phyloP scores from a whole-genome alignment of 2,888 invertebrate genomes.

The Cosmia trapezina region DNA sequence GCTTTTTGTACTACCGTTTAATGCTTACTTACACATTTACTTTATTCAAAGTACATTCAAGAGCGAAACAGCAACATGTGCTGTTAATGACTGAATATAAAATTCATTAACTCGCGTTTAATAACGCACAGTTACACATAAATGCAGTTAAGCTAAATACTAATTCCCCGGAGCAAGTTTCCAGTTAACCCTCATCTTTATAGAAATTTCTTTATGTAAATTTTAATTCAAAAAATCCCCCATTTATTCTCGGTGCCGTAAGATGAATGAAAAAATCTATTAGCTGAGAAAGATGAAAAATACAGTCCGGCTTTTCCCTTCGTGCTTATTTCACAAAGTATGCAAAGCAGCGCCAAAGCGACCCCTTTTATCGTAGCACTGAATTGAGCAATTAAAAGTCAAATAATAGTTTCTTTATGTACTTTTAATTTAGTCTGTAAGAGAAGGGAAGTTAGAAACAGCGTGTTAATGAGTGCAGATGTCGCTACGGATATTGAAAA shows the following conservation, averaged over 20 bases:
- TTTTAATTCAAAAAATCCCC: constrained; percentile 78
- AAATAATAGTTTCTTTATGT: constrained; percentile 63
- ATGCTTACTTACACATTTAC: constrained; percentile 22
- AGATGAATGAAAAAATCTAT: constrained; percentile 79
- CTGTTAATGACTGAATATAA: constrained; percentile 52
- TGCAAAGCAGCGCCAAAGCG: constrained; percentile 65
- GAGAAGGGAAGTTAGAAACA: constrained; percentile 32
- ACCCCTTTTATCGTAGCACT: constrained; percentile 56
- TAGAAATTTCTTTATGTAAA: constrained; percentile 80
- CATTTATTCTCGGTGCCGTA: constrained; percentile 72
- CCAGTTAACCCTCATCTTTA: constrained; percentile 77
- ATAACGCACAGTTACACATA: constrained; percentile 56
- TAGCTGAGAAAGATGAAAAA: constrained; percentile 74
- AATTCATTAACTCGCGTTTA: constrained; percentile 55
- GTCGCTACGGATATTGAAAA: constrained; percentile 44
- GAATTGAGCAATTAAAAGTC: constrained; percentile 65
- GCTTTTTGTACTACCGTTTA: constrained; percentile 32
- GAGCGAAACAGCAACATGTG: constrained; percentile 55
- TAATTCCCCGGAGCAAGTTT: constrained; percentile 72
- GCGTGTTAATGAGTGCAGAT: constrained; percentile 39
- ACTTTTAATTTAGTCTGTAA: constrained; percentile 56
- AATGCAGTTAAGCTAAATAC: constrained; percentile 70
- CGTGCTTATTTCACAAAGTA: constrained; percentile 67
- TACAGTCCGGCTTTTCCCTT: constrained; percentile 63
- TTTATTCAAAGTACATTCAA: constrained; percentile 23